phyloP scores from a whole-genome alignment of 2,113 vertebrate genomes.

The Taxidea taxus region DNA sequence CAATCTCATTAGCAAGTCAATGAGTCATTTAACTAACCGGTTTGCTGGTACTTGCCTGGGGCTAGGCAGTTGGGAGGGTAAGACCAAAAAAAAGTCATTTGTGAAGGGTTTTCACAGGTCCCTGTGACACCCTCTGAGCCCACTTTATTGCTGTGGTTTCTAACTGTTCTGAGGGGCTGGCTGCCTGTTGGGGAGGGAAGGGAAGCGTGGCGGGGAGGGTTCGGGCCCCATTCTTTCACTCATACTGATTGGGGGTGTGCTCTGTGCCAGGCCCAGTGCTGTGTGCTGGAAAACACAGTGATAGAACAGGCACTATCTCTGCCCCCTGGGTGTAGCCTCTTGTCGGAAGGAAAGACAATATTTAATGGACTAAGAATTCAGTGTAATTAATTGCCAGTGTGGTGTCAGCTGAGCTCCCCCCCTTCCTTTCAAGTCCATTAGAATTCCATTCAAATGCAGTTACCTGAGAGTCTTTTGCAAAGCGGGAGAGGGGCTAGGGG shows the following conservation, averaged over 20 bases:
- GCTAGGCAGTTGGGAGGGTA: not conserved
- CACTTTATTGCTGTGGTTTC: not conserved
- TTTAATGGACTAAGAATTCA: not conserved
- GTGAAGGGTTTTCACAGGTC: constrained; percentile 7
- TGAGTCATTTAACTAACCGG: constrained; percentile 66
- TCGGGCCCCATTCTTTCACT: not conserved
- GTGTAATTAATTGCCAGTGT: not conserved
- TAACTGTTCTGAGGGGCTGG: not conserved
- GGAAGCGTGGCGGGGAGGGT: not conserved
- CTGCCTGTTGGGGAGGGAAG: not conserved
- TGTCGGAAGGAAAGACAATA: not conserved
- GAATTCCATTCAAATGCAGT: not conserved
- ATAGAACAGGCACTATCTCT: not conserved
- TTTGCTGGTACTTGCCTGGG: constrained; percentile 38
- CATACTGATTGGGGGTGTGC: not conserved
- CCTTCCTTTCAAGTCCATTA: not conserved
- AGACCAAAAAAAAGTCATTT: not conserved
- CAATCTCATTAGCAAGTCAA: constrained; percentile 71
- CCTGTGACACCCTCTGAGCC: not conserved
- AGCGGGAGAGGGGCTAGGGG: not conserved
- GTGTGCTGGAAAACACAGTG: not conserved
- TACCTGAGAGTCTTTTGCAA: not conserved
- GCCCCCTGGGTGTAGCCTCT: not conserved
- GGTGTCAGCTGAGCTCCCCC: not conserved
- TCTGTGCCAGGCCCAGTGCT: not conserved